These are phyloP conservation scores for Brotula barbata DNA, from an alignment of 2,797 vertebrate species.

Conservation along the genomic window DNA sequence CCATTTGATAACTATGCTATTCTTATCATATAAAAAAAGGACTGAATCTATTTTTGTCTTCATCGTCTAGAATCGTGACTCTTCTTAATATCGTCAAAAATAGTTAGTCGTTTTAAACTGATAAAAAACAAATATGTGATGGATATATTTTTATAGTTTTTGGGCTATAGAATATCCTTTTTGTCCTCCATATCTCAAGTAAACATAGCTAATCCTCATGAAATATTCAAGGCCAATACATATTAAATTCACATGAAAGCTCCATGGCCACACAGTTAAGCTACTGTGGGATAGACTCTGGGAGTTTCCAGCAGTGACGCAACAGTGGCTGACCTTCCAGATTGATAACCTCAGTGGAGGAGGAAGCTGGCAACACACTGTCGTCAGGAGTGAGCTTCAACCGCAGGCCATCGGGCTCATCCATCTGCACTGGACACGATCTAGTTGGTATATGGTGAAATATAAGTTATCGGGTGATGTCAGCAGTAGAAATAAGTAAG, in stretches of 20 bases:
- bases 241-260: neutral
- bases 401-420: constrained; percentile 82
- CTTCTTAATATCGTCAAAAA: too few relatives aligned
- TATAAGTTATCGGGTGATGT: constrained; percentile 45
- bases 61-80: too few relatives aligned
- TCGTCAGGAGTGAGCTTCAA: constrained; percentile 83
- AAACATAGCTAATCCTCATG: neutral
- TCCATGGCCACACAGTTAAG: neutral
- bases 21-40: too few relatives aligned
- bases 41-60: too few relatives aligned
- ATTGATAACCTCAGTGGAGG: constrained; percentile 81
- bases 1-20: too few relatives aligned
- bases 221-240: neutral
- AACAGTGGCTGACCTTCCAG: constrained; percentile 83
- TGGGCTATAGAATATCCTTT: too few relatives aligned
- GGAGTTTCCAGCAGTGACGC: constrained; percentile 36
- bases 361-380: constrained; percentile 65
- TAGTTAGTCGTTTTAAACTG: too few relatives aligned
- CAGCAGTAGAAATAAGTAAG: neutral
- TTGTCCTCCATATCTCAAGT: too few relatives aligned
- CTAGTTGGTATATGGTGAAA: constrained; percentile 54
- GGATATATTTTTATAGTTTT: too few relatives aligned
- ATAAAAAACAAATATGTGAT: too few relatives aligned
- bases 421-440: constrained; percentile 82
- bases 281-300: constrained; percentile 5